phyloP scores from a whole-genome alignment of 2,113 vertebrate species.

The Typhlomys cinereus region DNA sequence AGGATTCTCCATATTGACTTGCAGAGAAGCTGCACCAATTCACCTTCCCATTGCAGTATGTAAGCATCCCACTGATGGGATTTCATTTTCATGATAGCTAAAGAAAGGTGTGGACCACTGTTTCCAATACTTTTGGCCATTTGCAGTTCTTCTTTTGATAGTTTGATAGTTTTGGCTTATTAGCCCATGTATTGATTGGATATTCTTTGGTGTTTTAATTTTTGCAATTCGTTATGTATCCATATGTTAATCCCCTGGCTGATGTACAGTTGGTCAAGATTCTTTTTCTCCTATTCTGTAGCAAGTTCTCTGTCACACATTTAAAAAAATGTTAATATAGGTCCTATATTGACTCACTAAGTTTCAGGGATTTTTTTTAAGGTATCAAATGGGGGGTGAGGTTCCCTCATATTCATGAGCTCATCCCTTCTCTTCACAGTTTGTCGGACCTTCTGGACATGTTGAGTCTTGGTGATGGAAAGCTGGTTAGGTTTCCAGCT shows the following conservation, averaged over 20 bases:
- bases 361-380: background rate
- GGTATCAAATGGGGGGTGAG: background rate
- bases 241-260: no score
- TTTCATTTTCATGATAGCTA: background rate
- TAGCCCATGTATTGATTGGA: no score
- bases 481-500: background rate
- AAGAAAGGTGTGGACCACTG: background rate
- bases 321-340: background rate
- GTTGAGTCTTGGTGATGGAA: conserved; percentile 30
- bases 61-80: background rate
- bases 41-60: background rate
- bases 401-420: background rate
- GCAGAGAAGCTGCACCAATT: background rate
- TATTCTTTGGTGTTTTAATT: background rate
- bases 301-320: background rate
- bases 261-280: background rate
- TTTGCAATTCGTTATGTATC: background rate
- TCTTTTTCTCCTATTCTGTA: no score
- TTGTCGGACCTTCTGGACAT: background rate
- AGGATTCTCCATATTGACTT: background rate
- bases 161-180: no score
- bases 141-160: background rate
- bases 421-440: background rate
- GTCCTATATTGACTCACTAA: background rate
- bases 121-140: background rate